phyloP scores from a whole-genome alignment of 2,888 invertebrate species.

The Allacma fusca region DNA sequence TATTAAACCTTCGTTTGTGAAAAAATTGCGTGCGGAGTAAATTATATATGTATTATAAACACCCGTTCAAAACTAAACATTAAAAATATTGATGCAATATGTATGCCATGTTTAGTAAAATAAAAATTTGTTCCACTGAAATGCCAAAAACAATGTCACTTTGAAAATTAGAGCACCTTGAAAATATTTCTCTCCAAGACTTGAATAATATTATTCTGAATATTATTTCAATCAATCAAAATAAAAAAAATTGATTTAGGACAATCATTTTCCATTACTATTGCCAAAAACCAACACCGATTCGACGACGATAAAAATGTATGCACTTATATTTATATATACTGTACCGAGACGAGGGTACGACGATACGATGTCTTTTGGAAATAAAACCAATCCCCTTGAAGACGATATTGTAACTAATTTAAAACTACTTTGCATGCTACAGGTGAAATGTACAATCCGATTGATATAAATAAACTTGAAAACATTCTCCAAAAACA shows the following conservation, averaged over 20 bases:
- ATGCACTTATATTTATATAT: neutral
- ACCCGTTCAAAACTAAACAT: neutral
- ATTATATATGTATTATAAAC: neutral
- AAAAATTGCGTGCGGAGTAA: constrained; percentile 15
- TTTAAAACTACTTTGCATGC: neutral
- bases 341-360: neutral
- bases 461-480: neutral
- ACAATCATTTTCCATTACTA: constrained; percentile 25
- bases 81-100: constrained; percentile 6
- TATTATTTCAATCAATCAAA: constrained; percentile 6
- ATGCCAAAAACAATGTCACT: neutral
- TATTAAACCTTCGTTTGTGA: neutral
- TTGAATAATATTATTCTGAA: constrained; percentile 15
- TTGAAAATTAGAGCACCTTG: constrained; percentile 31
- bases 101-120: neutral
- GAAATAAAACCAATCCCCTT: neutral
- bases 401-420: neutral
- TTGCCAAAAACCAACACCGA: constrained; percentile 28
- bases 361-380: neutral
- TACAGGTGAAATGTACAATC: neutral
- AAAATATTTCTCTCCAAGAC: constrained; percentile 27
- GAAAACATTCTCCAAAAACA: neutral
- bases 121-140: neutral
- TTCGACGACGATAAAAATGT: constrained; percentile 19
- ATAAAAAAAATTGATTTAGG: constrained; percentile 11